A percentile compares a stretch with the other conserved stretches of the same genome.
phyloP scores from a whole-genome alignment of 2,113 vertebrate genomes.

The Etheostoma spectabile region DNA sequence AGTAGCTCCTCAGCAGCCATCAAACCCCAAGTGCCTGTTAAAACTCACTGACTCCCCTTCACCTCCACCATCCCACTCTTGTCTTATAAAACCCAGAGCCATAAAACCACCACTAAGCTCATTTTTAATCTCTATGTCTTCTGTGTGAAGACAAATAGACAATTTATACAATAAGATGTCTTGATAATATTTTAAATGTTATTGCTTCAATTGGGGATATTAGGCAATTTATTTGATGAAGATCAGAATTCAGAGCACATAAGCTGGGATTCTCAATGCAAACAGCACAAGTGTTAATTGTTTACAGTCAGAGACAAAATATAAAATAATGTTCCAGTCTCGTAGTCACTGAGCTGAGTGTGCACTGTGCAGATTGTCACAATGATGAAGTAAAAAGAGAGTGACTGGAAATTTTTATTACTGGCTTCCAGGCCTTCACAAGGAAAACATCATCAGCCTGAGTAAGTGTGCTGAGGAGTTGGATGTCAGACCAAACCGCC shows the following conservation, averaged over 20 bases:
- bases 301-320: neutral
- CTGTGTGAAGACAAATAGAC: slow-evolving; percentile 35
- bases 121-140: slow-evolving; percentile 41
- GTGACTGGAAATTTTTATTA: slow-evolving; percentile 51
- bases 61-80: slow-evolving; percentile 47
- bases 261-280: slow-evolving; percentile 12
- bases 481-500: slow-evolving; percentile 39
- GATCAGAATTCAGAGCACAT: slow-evolving; percentile 37
- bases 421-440: slow-evolving; percentile 33
- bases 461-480: slow-evolving; percentile 41
- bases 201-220: slow-evolving; percentile 26
- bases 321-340: neutral
- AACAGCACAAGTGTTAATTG: neutral
- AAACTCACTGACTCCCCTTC: slow-evolving; percentile 52
- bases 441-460: slow-evolving; percentile 51
- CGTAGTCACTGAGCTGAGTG: slow-evolving; percentile 1
- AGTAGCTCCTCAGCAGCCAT: slow-evolving; percentile 71
- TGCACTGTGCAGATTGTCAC: slow-evolving; percentile 19
- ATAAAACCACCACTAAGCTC: slow-evolving; percentile 64
- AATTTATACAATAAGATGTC: slow-evolving; percentile 47
- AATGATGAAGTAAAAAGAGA: slow-evolving; percentile 39
- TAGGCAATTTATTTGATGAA: slow-evolving; percentile 13
- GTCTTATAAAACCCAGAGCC: slow-evolving; percentile 70
- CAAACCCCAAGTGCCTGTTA: slow-evolving; percentile 68
- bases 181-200: slow-evolving; percentile 27